Evolutionary conservation across 2,888 invertebrate genomes (phyloP), one percentile per base, ranked within the genome.

Genomic region (Eudasyphora cyanicolor): DNA sequence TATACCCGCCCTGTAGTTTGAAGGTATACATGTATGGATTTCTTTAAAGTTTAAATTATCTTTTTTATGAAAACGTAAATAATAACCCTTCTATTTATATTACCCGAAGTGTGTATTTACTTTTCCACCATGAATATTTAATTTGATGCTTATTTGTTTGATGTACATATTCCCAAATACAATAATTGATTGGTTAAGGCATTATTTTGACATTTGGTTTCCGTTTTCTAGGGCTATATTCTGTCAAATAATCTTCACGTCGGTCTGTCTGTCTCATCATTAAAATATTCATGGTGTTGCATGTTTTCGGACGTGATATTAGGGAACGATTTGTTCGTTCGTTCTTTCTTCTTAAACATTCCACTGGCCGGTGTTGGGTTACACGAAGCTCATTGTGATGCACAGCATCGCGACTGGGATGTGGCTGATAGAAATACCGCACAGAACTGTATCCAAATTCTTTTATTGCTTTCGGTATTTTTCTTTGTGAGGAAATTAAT

Each of bases 121-220:
- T 5, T 35, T 35, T 35, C 24, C 24, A 21, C 24, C 21, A 10
- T 35, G 3, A 12, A 64, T 12, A 35, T 64, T 64, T 29, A 14
- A 29, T 60, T 19, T 35, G 8, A 19, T 38, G 38, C 10, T 32
- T 35, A 17, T 32, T 64, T 51, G 19, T 1, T 19, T 7, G 19
- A 6, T 45, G 45, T n/a, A n/a, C n/a, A n/a, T n/a, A n/a, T 60
- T 60, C n/a, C n/a, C n/a, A 29, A 60, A 60, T 27, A 21, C 1
- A 54, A 27, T 77, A 77, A 71, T 80, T 83, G 54, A 77, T 76
- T 76, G 49, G 74, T 35, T 54, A 54, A 17, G 32, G n/a, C 24
- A 17, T n/a, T 79, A 79, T 79, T 76, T 82, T 77, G 79, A 79
- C 82, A 83, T 64, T 62, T 42, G 42, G 35, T 79, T 76, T 77